phyloP scores from a whole-genome alignment of 2,888 invertebrate genomes.

The Agonopterix arenella region DNA sequence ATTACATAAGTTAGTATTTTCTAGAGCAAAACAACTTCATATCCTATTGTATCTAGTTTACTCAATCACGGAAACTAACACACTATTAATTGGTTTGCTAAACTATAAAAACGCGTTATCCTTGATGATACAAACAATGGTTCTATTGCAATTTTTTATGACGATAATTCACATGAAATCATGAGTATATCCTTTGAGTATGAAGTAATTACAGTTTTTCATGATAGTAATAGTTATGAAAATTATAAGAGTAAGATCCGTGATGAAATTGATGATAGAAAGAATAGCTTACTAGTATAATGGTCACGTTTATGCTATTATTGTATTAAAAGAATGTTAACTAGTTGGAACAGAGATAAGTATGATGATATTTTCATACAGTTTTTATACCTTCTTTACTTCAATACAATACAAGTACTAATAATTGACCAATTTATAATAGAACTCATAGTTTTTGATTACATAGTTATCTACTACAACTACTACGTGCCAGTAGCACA shows the following conservation, averaged over 20 bases:
- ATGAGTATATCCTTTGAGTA: slow-evolving; percentile 46
- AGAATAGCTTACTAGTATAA: neutral
- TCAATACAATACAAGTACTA: no score
- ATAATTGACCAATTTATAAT: no score
- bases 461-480: no score
- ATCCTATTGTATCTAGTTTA: slow-evolving; percentile 19
- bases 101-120: slow-evolving; percentile 56
- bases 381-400: no score
- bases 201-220: slow-evolving; percentile 24
- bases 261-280: no score
- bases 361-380: no score
- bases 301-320: no score
- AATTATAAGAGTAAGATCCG: no score
- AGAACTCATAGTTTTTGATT: no score
- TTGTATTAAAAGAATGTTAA: no score
- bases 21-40: slow-evolving; percentile 8
- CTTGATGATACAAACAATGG: slow-evolving; percentile 55
- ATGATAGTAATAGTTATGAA: neutral
- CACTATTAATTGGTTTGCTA: slow-evolving; percentile 43
- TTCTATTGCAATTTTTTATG: slow-evolving; percentile 53
- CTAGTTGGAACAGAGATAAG: no score
- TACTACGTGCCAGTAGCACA: no score
- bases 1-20: neutral
- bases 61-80: slow-evolving; percentile 52
- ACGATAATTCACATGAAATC: slow-evolving; percentile 54